Evolutionary conservation across 2,113 vertebrate species (phyloP).

Genomic region (Semnornis frantzii): DNA sequence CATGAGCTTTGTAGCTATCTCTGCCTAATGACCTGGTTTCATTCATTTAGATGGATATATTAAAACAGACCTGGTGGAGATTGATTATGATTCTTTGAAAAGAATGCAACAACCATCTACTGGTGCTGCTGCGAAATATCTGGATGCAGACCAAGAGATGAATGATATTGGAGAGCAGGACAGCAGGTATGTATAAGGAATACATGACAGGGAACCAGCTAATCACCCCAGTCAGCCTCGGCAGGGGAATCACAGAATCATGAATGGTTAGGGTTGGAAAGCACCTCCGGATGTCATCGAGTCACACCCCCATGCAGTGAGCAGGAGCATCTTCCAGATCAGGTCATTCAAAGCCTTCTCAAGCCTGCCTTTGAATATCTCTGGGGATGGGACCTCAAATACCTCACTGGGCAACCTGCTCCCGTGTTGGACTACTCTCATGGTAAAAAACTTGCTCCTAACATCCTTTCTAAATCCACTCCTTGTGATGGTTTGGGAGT

Average conservation of each 20-base stretch:
- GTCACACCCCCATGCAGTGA: too few relatives aligned
- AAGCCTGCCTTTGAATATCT: too few relatives aligned
- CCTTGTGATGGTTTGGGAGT: too few relatives aligned
- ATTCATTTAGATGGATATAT: slow-evolving; percentile 88
- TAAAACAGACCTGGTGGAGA: slow-evolving; percentile 87
- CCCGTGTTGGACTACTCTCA: too few relatives aligned
- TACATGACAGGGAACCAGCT: not conserved
- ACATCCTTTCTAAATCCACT: too few relatives aligned
- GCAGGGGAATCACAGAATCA: not conserved
- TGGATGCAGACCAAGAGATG: slow-evolving; percentile 78
- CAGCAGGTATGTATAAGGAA: slow-evolving; percentile 70
- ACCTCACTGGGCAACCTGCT: too few relatives aligned
- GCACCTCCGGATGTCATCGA: too few relatives aligned
- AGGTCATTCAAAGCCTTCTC: too few relatives aligned
- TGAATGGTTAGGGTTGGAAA: too few relatives aligned
- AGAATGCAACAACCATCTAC: slow-evolving; percentile 66
- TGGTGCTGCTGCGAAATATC: not conserved
- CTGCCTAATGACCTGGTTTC: not conserved
- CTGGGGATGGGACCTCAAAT: too few relatives aligned
- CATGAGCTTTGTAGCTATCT: not conserved
- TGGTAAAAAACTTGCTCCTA: too few relatives aligned
- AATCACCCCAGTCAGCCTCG: not conserved
- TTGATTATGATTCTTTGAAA: slow-evolving; percentile 87
- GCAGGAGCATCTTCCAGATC: too few relatives aligned
- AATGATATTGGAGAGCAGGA: slow-evolving; percentile 87